Base-by-base conservation (phyloP, 2,113 vertebrate species). In the Ceyx cyanopectus region DNA sequence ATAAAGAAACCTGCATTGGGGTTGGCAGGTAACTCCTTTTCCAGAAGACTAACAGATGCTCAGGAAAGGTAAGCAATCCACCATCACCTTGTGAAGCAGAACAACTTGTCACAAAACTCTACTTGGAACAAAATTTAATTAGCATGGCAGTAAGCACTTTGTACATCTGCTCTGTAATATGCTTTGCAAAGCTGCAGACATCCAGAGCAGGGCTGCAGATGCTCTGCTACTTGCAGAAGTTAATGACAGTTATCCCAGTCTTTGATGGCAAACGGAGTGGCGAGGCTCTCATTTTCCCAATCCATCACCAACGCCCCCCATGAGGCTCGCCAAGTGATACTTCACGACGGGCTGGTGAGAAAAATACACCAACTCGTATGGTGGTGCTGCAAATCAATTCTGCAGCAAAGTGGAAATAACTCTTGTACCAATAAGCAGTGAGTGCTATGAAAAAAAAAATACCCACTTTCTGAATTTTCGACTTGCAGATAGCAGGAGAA, bases 341-440 rank as follows among this genome's bases (percentile, higher is more conserved):
- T 97, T 97, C 95, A 92, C 95, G 96, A 97, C 2, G 40, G 96
- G 77, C 97, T 94, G 97, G 97, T 98, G 98, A 98, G 98, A 98
- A 99, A 99, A 98, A 98, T 98, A 98, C 96, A 98, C 98, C 99
- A 98, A 98, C 98, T 98, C 98, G 97, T 97, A 97, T 97, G 97
- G 96, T 87, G 95, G 91, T 97, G 96, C 97, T 97, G 98, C 98
- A 98, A 98, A 99, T 99, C 98, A 98, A 98, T 99, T 98, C 98
- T 94, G 94, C 95, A 92, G 97, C 97, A 97, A 98, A 98, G 98
- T 97, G 91, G 96, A 97, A 97, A 97, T 97, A 98, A 98, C 98
- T 97, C 97, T 95, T 97, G 95, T 97, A 95, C 94, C 98, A 98
- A 97, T 94, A 98, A 98, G 97, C 87, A 94, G 79, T 1, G 34